These are phyloP conservation scores for Poecilus cupreus DNA, from an alignment of 2,888 invertebrate species.

Conservation along the genomic window DNA sequence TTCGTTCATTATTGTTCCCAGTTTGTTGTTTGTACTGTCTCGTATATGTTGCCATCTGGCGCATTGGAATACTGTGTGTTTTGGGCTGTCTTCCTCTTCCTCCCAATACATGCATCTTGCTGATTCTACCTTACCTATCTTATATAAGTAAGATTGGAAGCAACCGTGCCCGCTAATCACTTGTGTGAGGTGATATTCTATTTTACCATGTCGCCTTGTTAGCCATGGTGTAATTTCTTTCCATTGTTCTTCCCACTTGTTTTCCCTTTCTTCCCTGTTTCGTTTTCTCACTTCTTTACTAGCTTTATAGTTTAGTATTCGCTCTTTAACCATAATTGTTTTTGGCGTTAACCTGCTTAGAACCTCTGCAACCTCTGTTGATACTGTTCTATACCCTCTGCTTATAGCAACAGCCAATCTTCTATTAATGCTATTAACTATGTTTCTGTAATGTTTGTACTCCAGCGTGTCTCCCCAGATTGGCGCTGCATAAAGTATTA, in stretches of 20 bases:
- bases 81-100: background rate
- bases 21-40: too few species aligned
- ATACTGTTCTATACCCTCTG: slow-evolving; percentile 7
- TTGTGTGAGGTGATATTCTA: background rate
- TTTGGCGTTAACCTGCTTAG: background rate
- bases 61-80: slow-evolving; percentile 36
- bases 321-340: background rate
- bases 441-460: background rate
- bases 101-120: background rate
- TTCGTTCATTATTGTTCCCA: too few species aligned
- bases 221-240: background rate
- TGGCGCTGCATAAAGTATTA: slow-evolving; percentile 32
- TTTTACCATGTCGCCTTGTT: too few species aligned
- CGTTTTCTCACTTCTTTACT: background rate
- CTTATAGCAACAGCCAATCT: background rate
- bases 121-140: background rate
- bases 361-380: background rate
- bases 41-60: too few species aligned
- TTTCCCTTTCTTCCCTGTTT: background rate
- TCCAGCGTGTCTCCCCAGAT: background rate
- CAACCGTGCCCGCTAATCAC: slow-evolving; percentile 25
- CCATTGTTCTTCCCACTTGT: slow-evolving; percentile 27
- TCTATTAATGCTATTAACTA: background rate
- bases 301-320: background rate
- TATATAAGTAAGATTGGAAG: background rate